Evolutionary conservation across 2,888 invertebrate genomes (phyloP).

Genomic region (Pachycephus smyrnensis): DNA sequence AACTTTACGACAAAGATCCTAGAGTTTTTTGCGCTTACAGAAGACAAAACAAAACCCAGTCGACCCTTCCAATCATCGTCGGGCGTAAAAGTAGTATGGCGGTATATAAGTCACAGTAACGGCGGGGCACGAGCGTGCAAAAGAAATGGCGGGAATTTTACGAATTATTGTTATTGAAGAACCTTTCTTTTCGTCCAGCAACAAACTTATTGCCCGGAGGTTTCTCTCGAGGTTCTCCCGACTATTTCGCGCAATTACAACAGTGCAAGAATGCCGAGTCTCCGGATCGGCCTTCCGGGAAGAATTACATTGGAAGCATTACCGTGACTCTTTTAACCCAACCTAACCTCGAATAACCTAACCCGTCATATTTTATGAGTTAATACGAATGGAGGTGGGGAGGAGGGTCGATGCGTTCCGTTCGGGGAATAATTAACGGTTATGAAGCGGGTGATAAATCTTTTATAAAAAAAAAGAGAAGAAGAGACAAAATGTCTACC

Average conservation of each 20-base stretch:
- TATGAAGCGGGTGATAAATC: background rate
- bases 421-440: background rate
- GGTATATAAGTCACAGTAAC: background rate
- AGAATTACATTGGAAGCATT: background rate
- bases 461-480: too few relatives aligned
- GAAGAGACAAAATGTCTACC: background rate
- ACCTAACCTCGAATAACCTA: background rate
- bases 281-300: background rate
- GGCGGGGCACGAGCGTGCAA: background rate
- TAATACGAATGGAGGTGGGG: background rate
- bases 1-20: background rate
- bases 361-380: background rate
- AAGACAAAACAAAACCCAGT: background rate
- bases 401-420: background rate
- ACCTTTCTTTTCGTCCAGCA: background rate
- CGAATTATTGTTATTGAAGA: conserved; percentile 4
- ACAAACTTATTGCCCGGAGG: background rate
- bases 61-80: background rate
- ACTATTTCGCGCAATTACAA: background rate
- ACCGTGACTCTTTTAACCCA: background rate
- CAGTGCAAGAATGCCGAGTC: background rate
- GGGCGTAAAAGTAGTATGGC: background rate
- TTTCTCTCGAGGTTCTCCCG: background rate
- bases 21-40: background rate
- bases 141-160: background rate